Conservation (phyloP, 2,113 vertebrate genomes). For the Forbesichthys papilliferus region DNA sequence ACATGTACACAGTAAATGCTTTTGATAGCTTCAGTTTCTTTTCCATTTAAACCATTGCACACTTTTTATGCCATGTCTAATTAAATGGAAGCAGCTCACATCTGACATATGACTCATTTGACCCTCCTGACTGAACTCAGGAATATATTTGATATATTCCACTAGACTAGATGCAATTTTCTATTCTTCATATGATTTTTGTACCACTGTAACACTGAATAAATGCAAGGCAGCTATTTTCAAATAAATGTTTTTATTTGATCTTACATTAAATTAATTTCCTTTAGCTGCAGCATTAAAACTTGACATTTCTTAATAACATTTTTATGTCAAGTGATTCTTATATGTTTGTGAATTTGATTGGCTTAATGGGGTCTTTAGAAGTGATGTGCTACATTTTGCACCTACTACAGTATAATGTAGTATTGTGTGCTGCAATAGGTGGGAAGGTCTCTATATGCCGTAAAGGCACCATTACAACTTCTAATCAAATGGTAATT, state of each 20-base stretch:
- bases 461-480: neutral
- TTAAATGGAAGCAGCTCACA: neutral
- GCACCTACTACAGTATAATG: neutral
- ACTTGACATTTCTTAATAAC: neutral
- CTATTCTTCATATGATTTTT: neutral
- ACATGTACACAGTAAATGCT: too few species aligned
- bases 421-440: neutral
- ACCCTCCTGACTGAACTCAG: neutral
- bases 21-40: too few species aligned
- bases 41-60: too few species aligned
- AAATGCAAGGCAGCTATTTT: too few species aligned
- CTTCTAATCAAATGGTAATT: neutral
- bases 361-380: neutral
- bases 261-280: neutral
- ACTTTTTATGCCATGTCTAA: neutral
- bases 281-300: too few species aligned
- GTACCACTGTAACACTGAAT: neutral
- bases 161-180: neutral
- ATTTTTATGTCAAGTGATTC: neutral
- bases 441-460: neutral
- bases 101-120: neutral
- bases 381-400: neutral
- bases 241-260: slow-evolving; percentile 6
- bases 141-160: neutral
- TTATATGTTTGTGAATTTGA: neutral